A percentile compares a stretch with the other conserved stretches of the same genome.
Evolutionary conservation across 2,888 invertebrate species (phyloP).

Genomic region (Molorchus minor): DNA sequence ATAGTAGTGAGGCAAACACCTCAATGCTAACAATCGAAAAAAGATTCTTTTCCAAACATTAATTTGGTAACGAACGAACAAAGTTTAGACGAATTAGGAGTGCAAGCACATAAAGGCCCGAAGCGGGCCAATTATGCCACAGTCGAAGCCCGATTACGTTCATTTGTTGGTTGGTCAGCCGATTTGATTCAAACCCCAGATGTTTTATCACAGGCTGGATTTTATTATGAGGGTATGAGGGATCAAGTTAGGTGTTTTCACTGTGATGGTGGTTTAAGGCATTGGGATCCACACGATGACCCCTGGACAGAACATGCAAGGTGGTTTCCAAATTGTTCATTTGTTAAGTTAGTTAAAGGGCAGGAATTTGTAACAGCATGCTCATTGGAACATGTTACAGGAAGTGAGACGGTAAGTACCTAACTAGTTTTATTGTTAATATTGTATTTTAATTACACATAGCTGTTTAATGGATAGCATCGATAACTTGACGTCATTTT

Average conservation of each 20-base stretch:
- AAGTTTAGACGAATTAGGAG: conserved; percentile 68
- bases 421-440: neutral
- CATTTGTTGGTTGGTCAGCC: conserved; percentile 81
- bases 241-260: conserved; percentile 91
- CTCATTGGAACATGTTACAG: conserved; percentile 52
- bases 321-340: conserved; percentile 92
- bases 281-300: conserved; percentile 90
- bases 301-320: conserved; percentile 95
- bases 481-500: neutral
- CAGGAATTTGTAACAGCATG: conserved; percentile 75
- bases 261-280: conserved; percentile 90
- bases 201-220: conserved; percentile 84
- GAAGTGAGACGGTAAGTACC: conserved; percentile 34
- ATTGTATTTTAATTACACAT: neutral
- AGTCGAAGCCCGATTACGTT: conserved; percentile 73
- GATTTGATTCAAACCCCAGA: conserved; percentile 79
- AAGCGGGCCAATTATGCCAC: conserved; percentile 75
- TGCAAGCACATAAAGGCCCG: conserved; percentile 69
- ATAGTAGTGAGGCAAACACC: conserved; percentile 44
- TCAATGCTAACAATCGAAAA: conserved; percentile 49
- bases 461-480: neutral
- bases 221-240: conserved; percentile 80
- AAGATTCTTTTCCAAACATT: conserved; percentile 43
- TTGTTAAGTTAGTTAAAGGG: conserved; percentile 82
- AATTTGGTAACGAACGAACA: conserved; percentile 59